A percentile compares a stretch with the other conserved stretches of the same genome.
Conservation (phyloP, 2,113 vertebrate genomes). For the Columba livia region DNA sequence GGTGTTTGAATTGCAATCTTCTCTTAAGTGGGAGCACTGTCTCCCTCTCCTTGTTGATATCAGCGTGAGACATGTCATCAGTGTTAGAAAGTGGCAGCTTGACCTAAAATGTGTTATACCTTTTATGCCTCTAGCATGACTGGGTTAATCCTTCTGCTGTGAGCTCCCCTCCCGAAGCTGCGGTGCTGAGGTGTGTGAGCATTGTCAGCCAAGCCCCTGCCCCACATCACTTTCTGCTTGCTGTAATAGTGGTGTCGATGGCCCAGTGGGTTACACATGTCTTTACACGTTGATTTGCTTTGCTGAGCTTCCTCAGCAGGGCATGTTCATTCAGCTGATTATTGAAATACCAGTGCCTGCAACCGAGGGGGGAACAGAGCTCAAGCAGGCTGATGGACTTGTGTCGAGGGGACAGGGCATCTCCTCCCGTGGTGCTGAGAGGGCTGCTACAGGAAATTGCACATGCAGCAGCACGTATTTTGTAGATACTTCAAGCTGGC, state of each 20-base stretch:
- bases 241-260: background rate
- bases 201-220: background rate
- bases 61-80: background rate
- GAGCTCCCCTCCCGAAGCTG: background rate
- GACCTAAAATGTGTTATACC: background rate
- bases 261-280: background rate
- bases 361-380: background rate
- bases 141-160: background rate
- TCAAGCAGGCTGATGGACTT: background rate
- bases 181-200: background rate
- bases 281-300: background rate
- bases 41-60: background rate
- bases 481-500: background rate
- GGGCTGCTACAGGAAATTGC: background rate
- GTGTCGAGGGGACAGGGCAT: background rate
- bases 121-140: background rate
- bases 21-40: background rate
- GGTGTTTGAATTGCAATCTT: background rate
- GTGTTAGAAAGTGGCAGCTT: background rate
- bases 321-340: background rate
- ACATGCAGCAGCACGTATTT: background rate
- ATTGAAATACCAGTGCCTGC: background rate
- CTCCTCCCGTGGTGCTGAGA: fast-evolving
- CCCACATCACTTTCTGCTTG: background rate
- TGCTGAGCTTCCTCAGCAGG: background rate